Base-by-base conservation (phyloP, 2,888 invertebrate genomes). In the Lycaena phlaeas region DNA sequence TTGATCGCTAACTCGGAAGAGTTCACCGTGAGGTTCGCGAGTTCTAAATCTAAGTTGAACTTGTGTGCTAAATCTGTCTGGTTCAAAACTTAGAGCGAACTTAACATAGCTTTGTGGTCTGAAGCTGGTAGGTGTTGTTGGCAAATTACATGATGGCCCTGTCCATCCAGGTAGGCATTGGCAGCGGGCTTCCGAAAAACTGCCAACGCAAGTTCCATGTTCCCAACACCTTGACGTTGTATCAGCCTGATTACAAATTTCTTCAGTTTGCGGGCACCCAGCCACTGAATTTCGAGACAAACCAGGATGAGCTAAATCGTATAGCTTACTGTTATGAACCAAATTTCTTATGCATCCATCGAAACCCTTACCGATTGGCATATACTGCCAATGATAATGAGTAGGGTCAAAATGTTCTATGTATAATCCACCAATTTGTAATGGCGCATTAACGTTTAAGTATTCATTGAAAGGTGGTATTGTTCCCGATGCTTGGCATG, bases 391-490 rank as follows among this genome's bases (percentile, higher is more conserved):
- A 57, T 92, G 92, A 70, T 94, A 96, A 52, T 92, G 90, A 1
- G 92, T 91, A 0, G 94, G 94, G 59, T 95, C 95, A 61, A 95
- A 94, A 58, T 95, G 94, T 60, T 96, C 93, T 27, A 95, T 91
- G 59, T 94, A 95, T 11, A 96, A 79, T 5, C 97, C 97, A 41
- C 99, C 99, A 43, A 99, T 89, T 86, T 98, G 98, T 37, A 98
- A 82, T 0, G 97, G 96, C 0, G 96, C 91, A 75, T 97, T 97
- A 0, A 98, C 95, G 76, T 98, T 98, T 38, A 98, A 86, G 72
- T 96, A 97, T 76, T 96, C 96, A 68, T 94, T 97, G 74, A 97
- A 97, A 1, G 97, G 96, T 3, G 96, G 96, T 51, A 97, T 95
- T 10, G 89, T 90, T 18, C 95, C 96, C 48, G 90, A 89, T 1